phyloP scores from a whole-genome alignment of 2,888 invertebrate genomes.

The Tetragnatha montana region DNA sequence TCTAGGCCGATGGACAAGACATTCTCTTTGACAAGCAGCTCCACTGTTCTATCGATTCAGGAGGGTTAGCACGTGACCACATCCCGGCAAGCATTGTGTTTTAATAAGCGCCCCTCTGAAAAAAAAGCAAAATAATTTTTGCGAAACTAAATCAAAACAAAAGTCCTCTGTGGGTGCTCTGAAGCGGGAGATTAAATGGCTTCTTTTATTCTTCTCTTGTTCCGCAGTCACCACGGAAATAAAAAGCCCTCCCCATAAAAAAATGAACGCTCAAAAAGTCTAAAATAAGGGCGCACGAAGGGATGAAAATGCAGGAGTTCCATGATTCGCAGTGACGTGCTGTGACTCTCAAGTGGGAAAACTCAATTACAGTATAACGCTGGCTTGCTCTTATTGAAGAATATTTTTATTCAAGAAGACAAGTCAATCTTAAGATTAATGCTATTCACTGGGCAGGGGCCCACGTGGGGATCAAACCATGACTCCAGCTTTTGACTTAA shows the following conservation, averaged over 20 bases:
- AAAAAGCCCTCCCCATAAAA: conserved; percentile 65
- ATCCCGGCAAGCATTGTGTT: conserved; percentile 22
- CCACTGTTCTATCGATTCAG: too few relatives aligned
- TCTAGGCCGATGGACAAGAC: too few relatives aligned
- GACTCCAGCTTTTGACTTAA: conserved; percentile 65
- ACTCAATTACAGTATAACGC: conserved; percentile 71
- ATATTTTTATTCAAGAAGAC: conserved; percentile 71
- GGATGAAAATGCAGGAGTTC: conserved; percentile 69
- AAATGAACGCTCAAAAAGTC: conserved; percentile 69
- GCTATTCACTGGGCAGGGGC: conserved; percentile 63
- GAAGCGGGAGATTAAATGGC: conserved; percentile 69
- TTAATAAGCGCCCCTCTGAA: conserved; percentile 28
- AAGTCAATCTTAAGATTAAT: conserved; percentile 72
- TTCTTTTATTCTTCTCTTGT: conserved; percentile 69
- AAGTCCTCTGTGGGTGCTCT: conserved; percentile 66
- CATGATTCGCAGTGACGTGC: conserved; percentile 71
- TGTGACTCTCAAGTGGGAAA: conserved; percentile 64
- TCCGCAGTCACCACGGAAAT: conserved; percentile 70
- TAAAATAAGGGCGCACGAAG: conserved; percentile 64
- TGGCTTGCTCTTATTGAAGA: conserved; percentile 70
- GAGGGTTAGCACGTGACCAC: background rate
- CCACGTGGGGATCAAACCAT: conserved; percentile 65
- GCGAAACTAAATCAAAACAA: conserved; percentile 30
- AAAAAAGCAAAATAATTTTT: conserved; percentile 32
- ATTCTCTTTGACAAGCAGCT: too few relatives aligned